Base-by-base conservation (phyloP, 2,113 vertebrate species). In the Orientallactaga bullata region DNA sequence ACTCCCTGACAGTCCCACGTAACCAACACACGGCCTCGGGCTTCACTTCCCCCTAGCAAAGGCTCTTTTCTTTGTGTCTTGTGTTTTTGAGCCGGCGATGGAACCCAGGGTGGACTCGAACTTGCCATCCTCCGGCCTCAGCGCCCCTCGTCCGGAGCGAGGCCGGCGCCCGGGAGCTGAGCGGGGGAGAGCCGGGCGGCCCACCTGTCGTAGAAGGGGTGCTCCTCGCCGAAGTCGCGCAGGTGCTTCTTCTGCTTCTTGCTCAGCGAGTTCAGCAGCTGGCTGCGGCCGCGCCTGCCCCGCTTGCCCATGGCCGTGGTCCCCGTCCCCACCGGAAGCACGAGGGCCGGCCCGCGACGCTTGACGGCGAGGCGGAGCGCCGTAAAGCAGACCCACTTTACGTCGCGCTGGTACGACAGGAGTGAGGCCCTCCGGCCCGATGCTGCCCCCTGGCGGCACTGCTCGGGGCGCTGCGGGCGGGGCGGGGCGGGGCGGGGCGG, bases 201-300 rank as follows among this genome's bases (percentile, higher is more conserved):
- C 32, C 96, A 99, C 99, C 95, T 94, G 84, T 99, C 99, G 23
- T 99, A 96, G 85, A 99, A 99, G 0, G 99, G 99, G 85, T 99
- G 99, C 94, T 99, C 98, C 97, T 99, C 99, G 96, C 99, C 99
- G 90, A 99, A 99, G 24, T 99, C 99, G 92, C 98, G 98, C 5
- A 99, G 96, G 23, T 99, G 99, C 93, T 98, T 98, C 98, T 99
- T 99, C 96, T 99, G 99, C 96, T 98, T 99, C 96, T 99, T 99
- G 42, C 97, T 98, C 92, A 99, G 97, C 87, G 30, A 85, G 0
- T 81, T 98, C 61, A 99, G 93, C 89, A 98, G 65, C n/a, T 96
- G 97, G 7, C 96, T 98, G 55, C 72, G 89, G 16, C 74, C 97
- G 32, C 97, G 98, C 39, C 96, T 98, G 47, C 98, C 97, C 71